Evolutionary conservation across 2,797 vertebrate species (phyloP), one percentile per base, ranked within the genome.

Genomic region (Enteromius anoplus): DNA sequence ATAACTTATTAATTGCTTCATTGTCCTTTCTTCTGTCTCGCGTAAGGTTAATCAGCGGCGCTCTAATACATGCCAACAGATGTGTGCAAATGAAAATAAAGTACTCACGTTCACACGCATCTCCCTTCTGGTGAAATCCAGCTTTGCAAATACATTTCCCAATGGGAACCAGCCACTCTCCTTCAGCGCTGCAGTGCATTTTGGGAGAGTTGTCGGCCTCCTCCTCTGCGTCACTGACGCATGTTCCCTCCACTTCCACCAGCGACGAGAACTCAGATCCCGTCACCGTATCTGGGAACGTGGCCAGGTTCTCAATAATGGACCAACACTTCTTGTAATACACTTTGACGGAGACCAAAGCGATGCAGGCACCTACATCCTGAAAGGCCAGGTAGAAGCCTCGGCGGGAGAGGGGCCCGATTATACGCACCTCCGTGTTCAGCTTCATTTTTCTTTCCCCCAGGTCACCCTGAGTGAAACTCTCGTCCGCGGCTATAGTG

Each of bases 281-380:
- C 29, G 98, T 99, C 93, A 99, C 97, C 5, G 98, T 99, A 94
- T 99, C 98, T 66, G 97, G 97, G 94, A 99, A 99, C 62, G 97
- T 95, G 92, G 98, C 98, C 96, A 99, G 94, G 93, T 99, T 99
- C 95, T 99, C 98, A 91, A 99, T 98, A 95, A 99, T 99, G 78
- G 98, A 98, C 98, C 98, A 99, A 89, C 98, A 99, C 93, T 99
- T 99, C 94, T 99, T 99, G 94, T 98, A 99, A 92, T 99, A 99
- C 55, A 99, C 98, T 93, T 98, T 98, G 92, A 99, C 98, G 70
- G 98, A 99, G 89, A 99, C 98, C 93, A 99, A 94, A 87, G 98
- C 98, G 89, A 99, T 99, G 87, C 98, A 99, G 78, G 98, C 98
- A 86, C 98, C 98, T 60, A 99, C 97, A 19, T 99, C 98, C 96